These are phyloP conservation scores for Rhegmatorhina hoffmannsi DNA, from an alignment of 2,113 vertebrate species.

Conservation along the genomic window DNA sequence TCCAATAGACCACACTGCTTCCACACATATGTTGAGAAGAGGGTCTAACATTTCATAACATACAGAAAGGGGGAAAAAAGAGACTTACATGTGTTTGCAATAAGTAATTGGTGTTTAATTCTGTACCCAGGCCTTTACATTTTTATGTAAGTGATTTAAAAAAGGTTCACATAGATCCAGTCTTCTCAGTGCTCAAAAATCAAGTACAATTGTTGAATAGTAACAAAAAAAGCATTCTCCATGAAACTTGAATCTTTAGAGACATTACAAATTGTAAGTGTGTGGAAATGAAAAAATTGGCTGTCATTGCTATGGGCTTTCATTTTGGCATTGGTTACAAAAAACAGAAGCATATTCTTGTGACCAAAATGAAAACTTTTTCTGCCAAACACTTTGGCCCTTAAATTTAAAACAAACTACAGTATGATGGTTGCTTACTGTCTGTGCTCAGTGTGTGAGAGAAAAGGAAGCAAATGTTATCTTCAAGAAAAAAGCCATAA, in stretches of 20 bases:
- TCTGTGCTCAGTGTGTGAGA: not conserved
- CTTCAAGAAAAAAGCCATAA: not conserved
- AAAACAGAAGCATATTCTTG: constrained; percentile 26
- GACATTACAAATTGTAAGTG: constrained; percentile 1
- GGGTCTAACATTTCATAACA: not conserved
- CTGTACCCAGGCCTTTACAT: not conserved
- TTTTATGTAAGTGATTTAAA: constrained; percentile 34
- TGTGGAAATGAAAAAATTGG: constrained; percentile 55
- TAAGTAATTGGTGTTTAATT: constrained; percentile 33
- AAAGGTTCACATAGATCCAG: constrained; percentile 4
- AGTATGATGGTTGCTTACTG: not conserved
- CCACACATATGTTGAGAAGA: not conserved
- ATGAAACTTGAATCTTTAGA: not conserved
- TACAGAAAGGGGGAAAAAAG: not conserved
- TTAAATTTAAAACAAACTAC: constrained; percentile 39
- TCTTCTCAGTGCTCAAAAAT: not conserved
- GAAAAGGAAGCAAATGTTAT: not conserved
- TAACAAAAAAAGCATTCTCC: constrained; percentile 30
- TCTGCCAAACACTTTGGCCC: constrained; percentile 26
- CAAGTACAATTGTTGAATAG: not conserved
- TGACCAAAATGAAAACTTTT: constrained; percentile 45
- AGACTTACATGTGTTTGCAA: not conserved
- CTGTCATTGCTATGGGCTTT: not conserved
- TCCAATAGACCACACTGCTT: not conserved
- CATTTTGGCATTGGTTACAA: constrained; percentile 27